These are phyloP conservation scores for Mongoloraphidia duomilia DNA, from an alignment of 2,888 invertebrate genomes.

Conservation along the genomic window DNA sequence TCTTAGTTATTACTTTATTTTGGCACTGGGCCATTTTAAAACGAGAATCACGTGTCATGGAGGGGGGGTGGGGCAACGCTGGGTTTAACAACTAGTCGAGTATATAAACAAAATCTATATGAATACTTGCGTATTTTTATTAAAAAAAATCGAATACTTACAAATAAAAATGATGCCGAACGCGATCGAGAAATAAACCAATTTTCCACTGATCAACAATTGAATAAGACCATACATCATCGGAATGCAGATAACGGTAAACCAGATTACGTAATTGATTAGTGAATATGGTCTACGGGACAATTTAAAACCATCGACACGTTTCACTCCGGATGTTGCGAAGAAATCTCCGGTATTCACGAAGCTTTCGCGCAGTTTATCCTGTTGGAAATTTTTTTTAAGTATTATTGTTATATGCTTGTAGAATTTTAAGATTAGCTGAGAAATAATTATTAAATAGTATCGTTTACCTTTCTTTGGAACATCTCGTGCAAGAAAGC, in stretches of 20 bases:
- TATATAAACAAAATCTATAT: neutral
- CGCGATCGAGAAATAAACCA: conserved; percentile 52
- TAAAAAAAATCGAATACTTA: conserved; percentile 38
- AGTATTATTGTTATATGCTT: conserved; percentile 1
- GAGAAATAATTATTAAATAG: neutral
- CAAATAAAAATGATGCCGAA: conserved; percentile 56
- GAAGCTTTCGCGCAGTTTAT: conserved; percentile 60
- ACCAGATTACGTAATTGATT: conserved; percentile 60
- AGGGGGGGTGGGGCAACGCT: no score
- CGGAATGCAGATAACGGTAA: conserved; percentile 48
- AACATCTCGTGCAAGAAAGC: conserved; percentile 74
- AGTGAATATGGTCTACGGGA: conserved; percentile 49
- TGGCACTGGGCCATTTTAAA: no score
- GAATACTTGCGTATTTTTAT: neutral
- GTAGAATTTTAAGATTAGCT: neutral
- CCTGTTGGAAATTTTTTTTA: conserved; percentile 31
- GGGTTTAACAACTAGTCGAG: no score
- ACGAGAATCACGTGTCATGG: no score
- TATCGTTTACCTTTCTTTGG: conserved; percentile 52
- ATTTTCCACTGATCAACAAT: conserved; percentile 56
- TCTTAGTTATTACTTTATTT: no score
- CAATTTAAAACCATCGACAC: conserved; percentile 41
- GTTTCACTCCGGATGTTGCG: conserved; percentile 53
- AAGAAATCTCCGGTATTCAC: conserved; percentile 66
- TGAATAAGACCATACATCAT: conserved; percentile 54